Percentiles rank a stretch among this genome's conserved stretches.
Conservation (phyloP, 2,888 invertebrate genomes). For the Yponomeuta sedellus region DNA sequence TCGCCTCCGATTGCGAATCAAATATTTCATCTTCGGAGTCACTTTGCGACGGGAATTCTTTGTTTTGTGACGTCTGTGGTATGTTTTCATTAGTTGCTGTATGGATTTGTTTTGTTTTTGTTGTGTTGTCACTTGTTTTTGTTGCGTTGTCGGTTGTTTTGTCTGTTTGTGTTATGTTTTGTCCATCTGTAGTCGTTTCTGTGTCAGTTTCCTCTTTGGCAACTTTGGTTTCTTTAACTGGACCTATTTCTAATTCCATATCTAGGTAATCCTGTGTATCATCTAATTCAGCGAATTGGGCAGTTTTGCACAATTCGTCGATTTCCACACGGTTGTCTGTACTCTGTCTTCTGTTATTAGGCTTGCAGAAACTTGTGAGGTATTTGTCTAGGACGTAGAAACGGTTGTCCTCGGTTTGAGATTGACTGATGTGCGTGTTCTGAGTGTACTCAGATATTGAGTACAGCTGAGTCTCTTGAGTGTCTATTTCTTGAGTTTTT, state of each 20-base stretch:
- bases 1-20: conserved; percentile 28
- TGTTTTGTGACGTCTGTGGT: background rate
- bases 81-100: conserved; percentile 8
- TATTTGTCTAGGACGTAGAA: conserved; percentile 31
- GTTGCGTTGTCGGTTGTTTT: background rate
- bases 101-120: background rate
- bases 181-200: background rate
- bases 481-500: conserved; percentile 22
- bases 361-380: conserved; percentile 21
- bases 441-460: conserved; percentile 31
- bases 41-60: background rate
- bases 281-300: background rate
- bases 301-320: background rate
- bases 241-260: background rate
- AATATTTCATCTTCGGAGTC: background rate
- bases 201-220: background rate
- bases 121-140: background rate
- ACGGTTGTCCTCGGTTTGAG: conserved; percentile 29
- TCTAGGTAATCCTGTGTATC: background rate
- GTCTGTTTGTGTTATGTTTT: background rate
- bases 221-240: too few species aligned
- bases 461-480: conserved; percentile 32
- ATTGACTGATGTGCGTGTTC: conserved; percentile 41
- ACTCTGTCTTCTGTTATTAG: background rate
- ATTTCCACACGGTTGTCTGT: conserved; percentile 1